These are phyloP conservation scores for Eueremaeus valkanovi DNA, from an alignment of 2,888 invertebrate species.

Conservation along the genomic window DNA sequence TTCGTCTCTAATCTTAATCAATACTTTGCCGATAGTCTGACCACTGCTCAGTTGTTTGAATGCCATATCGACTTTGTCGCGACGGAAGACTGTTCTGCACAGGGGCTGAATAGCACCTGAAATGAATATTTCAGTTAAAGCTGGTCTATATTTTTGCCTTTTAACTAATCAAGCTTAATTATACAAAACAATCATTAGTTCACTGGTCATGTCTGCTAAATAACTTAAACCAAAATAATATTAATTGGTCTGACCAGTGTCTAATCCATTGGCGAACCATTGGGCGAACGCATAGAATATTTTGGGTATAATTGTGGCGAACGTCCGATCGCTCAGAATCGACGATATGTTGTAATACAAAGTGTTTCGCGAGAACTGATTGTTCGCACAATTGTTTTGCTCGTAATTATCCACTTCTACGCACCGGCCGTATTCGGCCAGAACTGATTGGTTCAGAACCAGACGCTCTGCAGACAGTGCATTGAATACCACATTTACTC, in stretches of 20 bases:
- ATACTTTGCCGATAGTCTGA: conserved; percentile 94
- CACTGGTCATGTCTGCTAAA: background rate
- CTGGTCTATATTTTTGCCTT: background rate
- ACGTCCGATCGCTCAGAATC: conserved; percentile 56
- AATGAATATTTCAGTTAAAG: conserved; percentile 69
- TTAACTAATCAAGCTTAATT: too few species aligned
- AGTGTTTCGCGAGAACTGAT: too few species aligned
- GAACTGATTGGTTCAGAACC: conserved; percentile 59
- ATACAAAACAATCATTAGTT: too few species aligned
- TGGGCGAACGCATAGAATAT: conserved; percentile 49
- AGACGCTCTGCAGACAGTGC: conserved; percentile 83
- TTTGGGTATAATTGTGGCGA: background rate
- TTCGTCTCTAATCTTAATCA: conserved; percentile 63
- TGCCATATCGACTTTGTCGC: conserved; percentile 83
- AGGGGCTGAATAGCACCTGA: conserved; percentile 81
- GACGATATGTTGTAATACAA: too few species aligned
- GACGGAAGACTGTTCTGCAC: conserved; percentile 75
- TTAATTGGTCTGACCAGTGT: conserved; percentile 41
- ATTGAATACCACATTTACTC: conserved; percentile 91
- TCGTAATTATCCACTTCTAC: conserved; percentile 98
- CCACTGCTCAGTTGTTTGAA: conserved; percentile 93
- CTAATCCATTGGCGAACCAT: conserved; percentile 45
- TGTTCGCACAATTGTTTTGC: too few species aligned
- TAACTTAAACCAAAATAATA: conserved; percentile 38
- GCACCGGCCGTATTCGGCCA: conserved; percentile 89